phyloP scores from a whole-genome alignment of 2,113 vertebrate genomes.

The Strix uralensis region DNA sequence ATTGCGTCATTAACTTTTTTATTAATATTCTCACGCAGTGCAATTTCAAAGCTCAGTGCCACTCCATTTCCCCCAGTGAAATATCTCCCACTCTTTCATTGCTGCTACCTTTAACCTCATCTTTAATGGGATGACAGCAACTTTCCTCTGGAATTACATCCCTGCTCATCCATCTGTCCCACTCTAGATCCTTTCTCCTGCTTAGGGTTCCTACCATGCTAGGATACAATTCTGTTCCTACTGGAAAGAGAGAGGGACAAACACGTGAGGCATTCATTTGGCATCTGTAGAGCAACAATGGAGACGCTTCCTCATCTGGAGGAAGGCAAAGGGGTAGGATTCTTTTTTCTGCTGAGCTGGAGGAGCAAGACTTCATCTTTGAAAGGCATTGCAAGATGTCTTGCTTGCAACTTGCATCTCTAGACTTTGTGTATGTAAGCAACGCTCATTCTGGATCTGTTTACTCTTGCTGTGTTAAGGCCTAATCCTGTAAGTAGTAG shows the following conservation, averaged over 20 bases:
- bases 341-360: not conserved
- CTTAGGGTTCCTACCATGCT: not conserved
- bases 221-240: not conserved
- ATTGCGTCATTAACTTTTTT: constrained; percentile 78
- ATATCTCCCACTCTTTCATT: constrained; percentile 72
- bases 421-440: not conserved
- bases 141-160: constrained; percentile 68
- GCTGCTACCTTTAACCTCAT: constrained; percentile 73
- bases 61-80: constrained; percentile 75
- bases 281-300: not conserved
- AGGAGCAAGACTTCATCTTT: not conserved
- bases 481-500: not conserved
- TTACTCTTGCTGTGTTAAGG: not conserved
- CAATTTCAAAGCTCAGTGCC: constrained; percentile 75
- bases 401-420: not conserved
- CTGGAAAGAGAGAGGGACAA: not conserved
- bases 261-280: not conserved
- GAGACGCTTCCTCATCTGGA: not conserved
- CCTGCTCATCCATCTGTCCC: constrained; percentile 67
- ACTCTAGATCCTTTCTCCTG: not conserved
- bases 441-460: not conserved
- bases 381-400: not conserved
- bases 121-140: constrained; percentile 69
- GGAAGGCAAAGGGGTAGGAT: not conserved
- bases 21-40: constrained; percentile 75